A percentile compares a stretch with the other conserved stretches of the same genome.
phyloP scores from a whole-genome alignment of 2,113 vertebrate genomes.

The Cryptomyrus ogoouensis region DNA sequence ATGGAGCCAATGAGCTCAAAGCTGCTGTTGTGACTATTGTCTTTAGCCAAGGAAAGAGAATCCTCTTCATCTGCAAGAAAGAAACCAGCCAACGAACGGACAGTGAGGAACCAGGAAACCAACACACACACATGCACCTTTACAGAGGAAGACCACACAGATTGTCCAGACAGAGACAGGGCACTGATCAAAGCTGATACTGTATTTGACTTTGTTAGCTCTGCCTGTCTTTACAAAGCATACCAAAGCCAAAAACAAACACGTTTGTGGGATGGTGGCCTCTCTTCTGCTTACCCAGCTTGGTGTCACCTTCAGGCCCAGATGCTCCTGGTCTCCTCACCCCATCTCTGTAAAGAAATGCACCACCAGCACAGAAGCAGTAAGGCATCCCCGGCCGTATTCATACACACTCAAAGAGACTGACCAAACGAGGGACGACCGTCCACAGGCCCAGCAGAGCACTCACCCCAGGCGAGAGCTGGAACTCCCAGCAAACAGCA shows the following conservation, averaged over 20 bases:
- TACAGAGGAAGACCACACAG: background rate
- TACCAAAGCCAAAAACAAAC: background rate
- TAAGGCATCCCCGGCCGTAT: background rate
- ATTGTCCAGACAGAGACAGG: background rate
- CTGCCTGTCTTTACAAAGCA: background rate
- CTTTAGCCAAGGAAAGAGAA: slow-evolving; percentile 72
- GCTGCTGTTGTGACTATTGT: slow-evolving; percentile 94
- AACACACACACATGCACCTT: background rate
- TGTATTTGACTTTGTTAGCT: background rate
- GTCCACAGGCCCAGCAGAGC: background rate
- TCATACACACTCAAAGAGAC: background rate
- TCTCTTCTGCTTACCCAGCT: slow-evolving; percentile 51
- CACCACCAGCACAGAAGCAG: background rate
- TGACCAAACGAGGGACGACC: background rate
- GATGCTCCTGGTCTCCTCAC: slow-evolving; percentile 42
- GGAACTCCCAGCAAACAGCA: slow-evolving; percentile 81
- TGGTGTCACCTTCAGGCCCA: slow-evolving; percentile 49
- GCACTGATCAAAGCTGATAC: background rate
- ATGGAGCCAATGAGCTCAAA: slow-evolving; percentile 89
- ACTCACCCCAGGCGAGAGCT: slow-evolving; percentile 79
- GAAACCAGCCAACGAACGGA: background rate
- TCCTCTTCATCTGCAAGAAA: slow-evolving; percentile 79
- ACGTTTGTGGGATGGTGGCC: background rate
- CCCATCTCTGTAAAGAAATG: slow-evolving; percentile 46
- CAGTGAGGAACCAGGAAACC: background rate